A percentile compares a stretch with the other conserved stretches of the same genome.
Conservation (phyloP, 2,888 invertebrate genomes). For the Zeuzera pyrina region DNA sequence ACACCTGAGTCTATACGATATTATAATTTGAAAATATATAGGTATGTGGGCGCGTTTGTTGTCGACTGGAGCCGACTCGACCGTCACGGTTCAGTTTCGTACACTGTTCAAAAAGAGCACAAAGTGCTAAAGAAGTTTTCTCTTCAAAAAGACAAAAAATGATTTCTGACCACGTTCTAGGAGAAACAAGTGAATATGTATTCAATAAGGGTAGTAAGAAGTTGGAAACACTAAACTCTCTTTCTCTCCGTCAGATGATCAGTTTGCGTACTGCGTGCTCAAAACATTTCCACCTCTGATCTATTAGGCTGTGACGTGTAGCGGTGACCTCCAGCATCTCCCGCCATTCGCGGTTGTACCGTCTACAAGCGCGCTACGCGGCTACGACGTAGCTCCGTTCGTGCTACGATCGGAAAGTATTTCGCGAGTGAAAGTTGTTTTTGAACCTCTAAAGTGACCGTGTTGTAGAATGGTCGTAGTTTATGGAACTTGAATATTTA, state of each 20-base stretch:
- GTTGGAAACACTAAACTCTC: too few relatives aligned
- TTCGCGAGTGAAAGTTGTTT: conserved; percentile 6
- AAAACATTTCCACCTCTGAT: conserved; percentile 4
- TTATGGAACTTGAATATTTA: conserved; percentile 6
- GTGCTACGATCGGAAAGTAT: conserved; percentile 19
- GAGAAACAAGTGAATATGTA: conserved; percentile 26
- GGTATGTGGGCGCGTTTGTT: too few relatives aligned
- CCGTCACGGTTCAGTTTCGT: too few relatives aligned
- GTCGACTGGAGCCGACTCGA: too few relatives aligned
- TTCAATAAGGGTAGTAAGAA: too few relatives aligned
- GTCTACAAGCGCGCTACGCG: conserved; percentile 38
- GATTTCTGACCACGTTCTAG: conserved; percentile 37
- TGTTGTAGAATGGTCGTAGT: conserved; percentile 2
- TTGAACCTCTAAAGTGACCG: background rate
- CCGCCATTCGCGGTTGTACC: conserved; percentile 41
- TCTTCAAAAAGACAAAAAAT: too few relatives aligned
- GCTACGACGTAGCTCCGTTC: conserved; percentile 38
- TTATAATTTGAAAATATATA: too few relatives aligned
- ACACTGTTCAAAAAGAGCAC: too few relatives aligned
- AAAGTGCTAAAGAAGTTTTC: too few relatives aligned
- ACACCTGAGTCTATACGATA: too few relatives aligned
- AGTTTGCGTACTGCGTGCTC: conserved; percentile 3
- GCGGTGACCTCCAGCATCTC: conserved; percentile 11
- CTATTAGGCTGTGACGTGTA: conserved; percentile 10
- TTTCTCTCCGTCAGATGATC: too few relatives aligned